A percentile compares a stretch with the other conserved stretches of the same genome.
phyloP scores from a whole-genome alignment of 2,797 vertebrate genomes.

The Lycodopsis pacificus region DNA sequence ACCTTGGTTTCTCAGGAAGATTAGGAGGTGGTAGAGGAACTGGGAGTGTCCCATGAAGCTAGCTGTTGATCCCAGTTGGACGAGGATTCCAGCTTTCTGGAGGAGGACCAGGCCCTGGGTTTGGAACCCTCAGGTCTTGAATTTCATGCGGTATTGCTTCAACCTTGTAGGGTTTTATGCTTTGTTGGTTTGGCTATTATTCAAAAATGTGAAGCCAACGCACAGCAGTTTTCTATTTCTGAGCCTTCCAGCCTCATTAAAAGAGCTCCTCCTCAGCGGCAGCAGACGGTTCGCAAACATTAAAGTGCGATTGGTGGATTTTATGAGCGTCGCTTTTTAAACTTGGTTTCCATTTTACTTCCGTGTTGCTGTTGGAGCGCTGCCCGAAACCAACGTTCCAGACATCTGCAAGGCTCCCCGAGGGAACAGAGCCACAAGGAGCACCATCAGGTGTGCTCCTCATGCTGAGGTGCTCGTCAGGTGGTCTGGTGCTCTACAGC shows the following conservation, averaged over 20 bases:
- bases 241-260: constrained; percentile 68
- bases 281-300: constrained; percentile 71
- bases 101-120: constrained; percentile 55
- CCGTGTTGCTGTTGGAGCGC: constrained; percentile 69
- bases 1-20: constrained; percentile 84
- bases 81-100: constrained; percentile 36
- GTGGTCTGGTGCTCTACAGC: constrained; percentile 35
- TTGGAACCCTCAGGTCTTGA: constrained; percentile 65
- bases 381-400: constrained; percentile 54
- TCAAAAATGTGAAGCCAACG: constrained; percentile 75
- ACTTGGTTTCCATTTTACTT: constrained; percentile 66
- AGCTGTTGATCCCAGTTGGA: constrained; percentile 45
- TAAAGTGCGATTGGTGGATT: constrained; percentile 71
- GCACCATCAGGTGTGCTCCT: constrained; percentile 66
- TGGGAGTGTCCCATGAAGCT: constrained; percentile 65
- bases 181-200: constrained; percentile 69
- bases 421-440: constrained; percentile 45
- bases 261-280: constrained; percentile 68
- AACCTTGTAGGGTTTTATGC: constrained; percentile 65
- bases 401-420: constrained; percentile 53
- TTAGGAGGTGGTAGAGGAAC: constrained; percentile 73
- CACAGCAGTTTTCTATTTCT: constrained; percentile 79
- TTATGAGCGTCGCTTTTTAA: constrained; percentile 72
- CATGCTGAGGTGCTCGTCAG: constrained; percentile 51
- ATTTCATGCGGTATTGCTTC: constrained; percentile 72